A percentile compares a stretch with the other conserved stretches of the same genome.
Evolutionary conservation across 2,797 vertebrate genomes (phyloP).

Genomic region (Morus bassanus): DNA sequence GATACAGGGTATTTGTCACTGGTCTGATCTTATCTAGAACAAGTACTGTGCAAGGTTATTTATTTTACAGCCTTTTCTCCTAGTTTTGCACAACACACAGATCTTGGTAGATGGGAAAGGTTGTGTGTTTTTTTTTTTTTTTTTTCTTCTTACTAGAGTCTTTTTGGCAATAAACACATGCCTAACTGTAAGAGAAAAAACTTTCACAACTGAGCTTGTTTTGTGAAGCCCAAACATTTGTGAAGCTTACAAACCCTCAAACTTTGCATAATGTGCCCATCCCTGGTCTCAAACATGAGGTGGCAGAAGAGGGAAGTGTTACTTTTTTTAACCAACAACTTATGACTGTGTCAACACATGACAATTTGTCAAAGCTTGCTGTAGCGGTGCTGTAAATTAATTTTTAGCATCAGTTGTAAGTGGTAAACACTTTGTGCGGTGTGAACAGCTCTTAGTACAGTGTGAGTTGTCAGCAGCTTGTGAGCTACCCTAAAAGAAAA

Average conservation of each 20-base stretch:
- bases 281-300: conserved; percentile 62
- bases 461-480: conserved; percentile 75
- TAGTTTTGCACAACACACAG: conserved; percentile 9
- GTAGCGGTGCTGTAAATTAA: conserved; percentile 77
- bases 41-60: not conserved
- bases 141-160: conserved; percentile 1
- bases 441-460: conserved; percentile 76
- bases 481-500: not conserved
- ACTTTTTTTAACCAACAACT: conserved; percentile 77
- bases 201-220: conserved; percentile 59
- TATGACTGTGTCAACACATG: conserved; percentile 79
- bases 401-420: conserved; percentile 75
- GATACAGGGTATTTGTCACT: conserved; percentile 11
- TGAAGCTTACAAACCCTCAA: conserved; percentile 64
- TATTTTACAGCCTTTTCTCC: conserved; percentile 45
- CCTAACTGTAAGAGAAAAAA: conserved; percentile 55
- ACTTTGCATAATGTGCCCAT: conserved; percentile 66
- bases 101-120: not conserved
- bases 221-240: conserved; percentile 67
- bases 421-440: conserved; percentile 78
- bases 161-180: conserved; percentile 55
- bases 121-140: not conserved
- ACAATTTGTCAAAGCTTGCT: conserved; percentile 79
- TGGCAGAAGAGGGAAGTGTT: conserved; percentile 76
- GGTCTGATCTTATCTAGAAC: conserved; percentile 23